Evolutionary conservation across 2,888 invertebrate species (phyloP).

Genomic region (Zele albiditarsus): DNA sequence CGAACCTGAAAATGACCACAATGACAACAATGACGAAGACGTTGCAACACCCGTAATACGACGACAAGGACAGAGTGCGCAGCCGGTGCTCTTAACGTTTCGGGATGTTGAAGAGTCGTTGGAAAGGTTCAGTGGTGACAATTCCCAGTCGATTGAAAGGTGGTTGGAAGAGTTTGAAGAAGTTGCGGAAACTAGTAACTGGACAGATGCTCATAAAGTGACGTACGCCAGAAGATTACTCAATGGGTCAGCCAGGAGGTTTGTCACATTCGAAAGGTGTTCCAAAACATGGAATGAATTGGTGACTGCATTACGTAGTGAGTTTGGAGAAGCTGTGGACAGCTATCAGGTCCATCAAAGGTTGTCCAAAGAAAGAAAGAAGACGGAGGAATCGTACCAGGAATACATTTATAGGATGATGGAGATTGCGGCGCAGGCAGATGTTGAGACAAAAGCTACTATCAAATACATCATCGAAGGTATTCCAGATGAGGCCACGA

Average conservation of each 20-base stretch:
- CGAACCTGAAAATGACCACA: too few relatives aligned
- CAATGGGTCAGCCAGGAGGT: constrained; percentile 46
- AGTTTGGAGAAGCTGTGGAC: neutral
- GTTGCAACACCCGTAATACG: neutral
- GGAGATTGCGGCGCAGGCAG: neutral
- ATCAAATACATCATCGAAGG: neutral
- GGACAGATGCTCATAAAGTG: constrained; percentile 46
- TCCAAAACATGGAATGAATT: neutral
- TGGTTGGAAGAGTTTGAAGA: constrained; percentile 52
- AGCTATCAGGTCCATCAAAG: neutral
- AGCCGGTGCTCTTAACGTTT: constrained; percentile 14
- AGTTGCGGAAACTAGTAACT: constrained; percentile 37
- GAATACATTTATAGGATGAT: neutral
- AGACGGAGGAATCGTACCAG: neutral
- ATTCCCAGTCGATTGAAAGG: constrained; percentile 25
- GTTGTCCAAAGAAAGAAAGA: neutral
- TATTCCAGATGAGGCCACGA: neutral
- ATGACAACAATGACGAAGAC: constrained; percentile 3
- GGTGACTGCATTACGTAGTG: neutral
- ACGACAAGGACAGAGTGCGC: neutral
- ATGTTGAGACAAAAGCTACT: neutral
- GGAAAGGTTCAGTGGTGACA: constrained; percentile 44
- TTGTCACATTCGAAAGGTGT: constrained; percentile 22
- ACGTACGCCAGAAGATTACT: constrained; percentile 48
- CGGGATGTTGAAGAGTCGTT: constrained; percentile 46